Evolutionary conservation across 2,113 vertebrate species (phyloP).

Genomic region (Callorhinus ursinus): DNA sequence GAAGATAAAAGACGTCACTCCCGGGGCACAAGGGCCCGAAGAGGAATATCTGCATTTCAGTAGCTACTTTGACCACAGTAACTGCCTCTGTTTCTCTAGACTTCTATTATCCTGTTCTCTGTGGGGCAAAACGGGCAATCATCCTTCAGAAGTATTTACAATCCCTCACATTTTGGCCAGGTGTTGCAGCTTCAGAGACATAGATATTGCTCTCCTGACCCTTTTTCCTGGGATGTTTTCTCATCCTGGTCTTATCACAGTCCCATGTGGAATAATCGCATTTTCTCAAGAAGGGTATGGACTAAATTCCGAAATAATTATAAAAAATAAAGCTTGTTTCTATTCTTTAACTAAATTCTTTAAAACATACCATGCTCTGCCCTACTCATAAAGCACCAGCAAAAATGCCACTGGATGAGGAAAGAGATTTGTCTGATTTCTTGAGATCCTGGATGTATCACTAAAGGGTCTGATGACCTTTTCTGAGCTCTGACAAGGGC

Average conservation of each 20-base stretch:
- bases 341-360: not conserved
- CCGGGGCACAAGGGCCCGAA: not conserved
- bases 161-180: not conserved
- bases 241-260: not conserved
- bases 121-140: not conserved
- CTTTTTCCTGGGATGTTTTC: not conserved
- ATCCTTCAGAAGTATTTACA: not conserved
- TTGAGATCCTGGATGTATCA: not conserved
- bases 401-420: not conserved
- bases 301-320: not conserved
- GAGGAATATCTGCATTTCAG: not conserved
- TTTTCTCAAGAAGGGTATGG: not conserved
- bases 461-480: not conserved
- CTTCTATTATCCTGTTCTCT: not conserved
- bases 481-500: not conserved
- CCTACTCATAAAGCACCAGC: not conserved
- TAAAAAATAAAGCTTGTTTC: slow-evolving; percentile 16
- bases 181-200: not conserved
- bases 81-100: not conserved
- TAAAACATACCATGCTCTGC: not conserved
- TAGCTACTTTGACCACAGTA: not conserved
- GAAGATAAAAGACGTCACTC: not conserved
- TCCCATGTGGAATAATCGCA: not conserved
- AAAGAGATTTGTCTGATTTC: not conserved
- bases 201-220: not conserved